Base-by-base conservation (phyloP, 2,113 vertebrate species). In the Dendrocopos noguchii region DNA sequence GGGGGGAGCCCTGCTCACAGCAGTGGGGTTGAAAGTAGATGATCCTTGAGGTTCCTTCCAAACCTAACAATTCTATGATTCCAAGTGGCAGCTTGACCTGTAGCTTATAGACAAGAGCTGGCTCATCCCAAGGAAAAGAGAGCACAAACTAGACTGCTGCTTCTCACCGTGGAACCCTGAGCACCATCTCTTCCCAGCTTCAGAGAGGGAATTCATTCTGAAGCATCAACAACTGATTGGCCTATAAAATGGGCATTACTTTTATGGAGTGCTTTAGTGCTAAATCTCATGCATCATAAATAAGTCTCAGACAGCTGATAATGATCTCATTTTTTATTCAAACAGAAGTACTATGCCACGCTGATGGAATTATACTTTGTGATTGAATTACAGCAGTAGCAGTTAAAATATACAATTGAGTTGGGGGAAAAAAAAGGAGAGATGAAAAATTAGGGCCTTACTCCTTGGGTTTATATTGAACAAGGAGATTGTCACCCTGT, bases 311-410 rank as follows among this genome's bases (percentile, higher is more conserved):
- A 89, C 39, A 84, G 77, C 12, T 70, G 72, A 83, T 84, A 96
- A 95, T 8, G 55, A 89, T 86, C 89, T 84, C 52, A 79, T 90
- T 90, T 86, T 95, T 97, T 90, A 95, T 88, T 96, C 84, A 91
- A 94, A 84, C 80, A 68, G 53, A 72, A 76, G 53, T 4, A 61
- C 17, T 44, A 63, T 36, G 66, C 73, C 64, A 84, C 22, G 44
- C 16, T 94, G 87, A 95, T 63, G 47, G 80, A 93, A 88, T 74
- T 94, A 19, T 92, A 81, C 66, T 91, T 76, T 83, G 74, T 79
- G 82, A 90, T 20, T 79, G 74, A 70, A 90, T 91, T 94, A 92
- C 20, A 86, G 80, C 46, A 78, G 53, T 17, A 81, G 79, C 52
- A 86, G 60, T 94, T 94, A 86, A 93, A 91, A 94, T 64, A 91